These are phyloP conservation scores for Eueides isabella DNA, from an alignment of 1,140 invertebrate species.

Conservation along the genomic window DNA sequence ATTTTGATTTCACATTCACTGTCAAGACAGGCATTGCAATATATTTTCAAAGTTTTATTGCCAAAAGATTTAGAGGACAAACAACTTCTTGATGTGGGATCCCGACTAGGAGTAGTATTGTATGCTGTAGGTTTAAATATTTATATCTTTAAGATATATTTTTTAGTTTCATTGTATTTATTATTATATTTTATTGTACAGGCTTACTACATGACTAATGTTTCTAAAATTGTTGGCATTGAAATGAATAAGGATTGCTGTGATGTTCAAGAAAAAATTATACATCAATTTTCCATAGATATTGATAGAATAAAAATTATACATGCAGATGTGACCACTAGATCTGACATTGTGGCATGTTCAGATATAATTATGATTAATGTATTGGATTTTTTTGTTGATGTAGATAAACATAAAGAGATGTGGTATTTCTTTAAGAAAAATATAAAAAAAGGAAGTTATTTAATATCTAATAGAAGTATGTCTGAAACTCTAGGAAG, in stretches of 20 bases:
- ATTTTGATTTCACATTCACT: constrained; percentile 87
- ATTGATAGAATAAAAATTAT: constrained; percentile 83
- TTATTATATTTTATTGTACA: constrained; percentile 64
- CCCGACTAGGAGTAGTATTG: constrained; percentile 86
- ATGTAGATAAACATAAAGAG: constrained; percentile 80
- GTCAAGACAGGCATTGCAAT: constrained; percentile 84
- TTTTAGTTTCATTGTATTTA: constrained; percentile 2
- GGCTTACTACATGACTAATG: constrained; percentile 86
- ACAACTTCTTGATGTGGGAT: constrained; percentile 87
- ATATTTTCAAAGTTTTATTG: constrained; percentile 85
- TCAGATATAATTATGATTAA: constrained; percentile 86
- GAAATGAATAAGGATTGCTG: constrained; percentile 88
- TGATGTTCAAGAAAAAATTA: constrained; percentile 84
- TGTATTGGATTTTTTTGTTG: constrained; percentile 86
- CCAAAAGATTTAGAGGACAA: constrained; percentile 84
- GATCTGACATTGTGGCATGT: constrained; percentile 79
- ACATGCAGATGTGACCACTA: constrained; percentile 83
- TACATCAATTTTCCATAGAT: constrained; percentile 83
- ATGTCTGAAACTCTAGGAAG: constrained; percentile 80
- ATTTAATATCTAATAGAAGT: constrained; percentile 83
- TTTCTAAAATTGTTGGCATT: constrained; percentile 85
- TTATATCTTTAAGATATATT: constrained; percentile 22
- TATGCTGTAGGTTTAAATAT: constrained; percentile 84
- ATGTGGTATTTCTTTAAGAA: constrained; percentile 85
- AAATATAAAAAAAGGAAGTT: constrained; percentile 82